Percentiles rank a stretch among this genome's conserved stretches.
phyloP scores from a whole-genome alignment of 2,797 vertebrate species.

The Molossus alvarezi region DNA sequence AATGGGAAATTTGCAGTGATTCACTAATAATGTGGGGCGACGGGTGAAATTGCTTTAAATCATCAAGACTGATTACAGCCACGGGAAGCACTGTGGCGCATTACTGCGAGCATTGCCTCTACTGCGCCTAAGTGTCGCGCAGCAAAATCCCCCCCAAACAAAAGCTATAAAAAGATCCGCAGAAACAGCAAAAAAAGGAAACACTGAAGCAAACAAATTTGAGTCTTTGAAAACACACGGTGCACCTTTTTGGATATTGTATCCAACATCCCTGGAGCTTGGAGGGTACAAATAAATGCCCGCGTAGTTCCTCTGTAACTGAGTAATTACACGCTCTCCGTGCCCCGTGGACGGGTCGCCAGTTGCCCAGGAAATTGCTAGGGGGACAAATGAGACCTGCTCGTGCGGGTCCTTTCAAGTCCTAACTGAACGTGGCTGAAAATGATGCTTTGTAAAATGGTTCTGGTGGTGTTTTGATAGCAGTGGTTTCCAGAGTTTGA shows the following conservation, averaged over 20 bases:
- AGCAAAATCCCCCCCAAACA: conserved; percentile 72
- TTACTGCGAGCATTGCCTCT: conserved; percentile 56
- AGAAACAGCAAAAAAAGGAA: conserved; percentile 68
- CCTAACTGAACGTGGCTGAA: conserved; percentile 42
- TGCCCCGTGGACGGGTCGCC: conserved; percentile 71
- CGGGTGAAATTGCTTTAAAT: conserved; percentile 63
- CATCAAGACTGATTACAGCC: conserved; percentile 62
- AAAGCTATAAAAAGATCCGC: conserved; percentile 67
- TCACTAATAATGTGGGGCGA: conserved; percentile 77
- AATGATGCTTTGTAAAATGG: conserved; percentile 59
- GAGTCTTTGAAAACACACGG: conserved; percentile 74
- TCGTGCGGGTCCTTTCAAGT: conserved; percentile 63
- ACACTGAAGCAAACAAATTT: conserved; percentile 72
- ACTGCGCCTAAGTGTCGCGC: not conserved
- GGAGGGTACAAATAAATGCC: conserved; percentile 75
- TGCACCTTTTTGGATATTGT: conserved; percentile 55
- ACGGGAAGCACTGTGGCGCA: not conserved
- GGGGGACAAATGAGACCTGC: conserved; percentile 55
- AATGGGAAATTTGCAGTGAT: conserved; percentile 68
- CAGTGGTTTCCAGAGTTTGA: conserved; percentile 25
- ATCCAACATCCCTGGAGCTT: conserved; percentile 65
- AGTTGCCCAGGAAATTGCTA: conserved; percentile 66
- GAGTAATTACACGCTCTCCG: conserved; percentile 75
- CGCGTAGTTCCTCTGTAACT: conserved; percentile 82
- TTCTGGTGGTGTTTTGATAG: conserved; percentile 49